These are phyloP conservation scores for Drosophila carrolli DNA, from an alignment of 1,140 invertebrate genomes.

Conservation along the genomic window DNA sequence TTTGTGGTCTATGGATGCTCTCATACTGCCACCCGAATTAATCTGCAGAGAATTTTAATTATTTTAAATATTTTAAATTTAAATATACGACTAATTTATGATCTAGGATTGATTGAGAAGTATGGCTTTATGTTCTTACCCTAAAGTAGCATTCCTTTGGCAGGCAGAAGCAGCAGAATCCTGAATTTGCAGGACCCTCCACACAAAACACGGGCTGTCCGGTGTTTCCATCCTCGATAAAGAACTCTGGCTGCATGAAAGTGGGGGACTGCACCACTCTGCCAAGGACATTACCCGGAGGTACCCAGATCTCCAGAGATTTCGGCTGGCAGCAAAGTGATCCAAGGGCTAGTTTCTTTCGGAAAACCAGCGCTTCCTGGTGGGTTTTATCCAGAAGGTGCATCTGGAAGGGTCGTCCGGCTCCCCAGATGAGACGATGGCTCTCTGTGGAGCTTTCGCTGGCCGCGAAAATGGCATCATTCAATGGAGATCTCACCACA, in stretches of 20 bases:
- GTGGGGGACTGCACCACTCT: conserved; percentile 84
- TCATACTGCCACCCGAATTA: conserved; percentile 81
- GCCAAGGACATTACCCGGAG: conserved; percentile 85
- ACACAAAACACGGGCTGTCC: conserved; percentile 84
- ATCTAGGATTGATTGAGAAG: no score
- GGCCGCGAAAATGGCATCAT: conserved; percentile 88
- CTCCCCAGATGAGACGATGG: conserved; percentile 87
- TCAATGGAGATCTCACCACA: conserved; percentile 87
- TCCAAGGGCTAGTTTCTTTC: conserved; percentile 85
- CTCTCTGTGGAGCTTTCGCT: conserved; percentile 86
- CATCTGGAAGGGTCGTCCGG: conserved; percentile 87
- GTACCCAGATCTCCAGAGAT: conserved; percentile 85
- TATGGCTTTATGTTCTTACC: conserved; percentile 51
- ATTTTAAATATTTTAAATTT: no score
- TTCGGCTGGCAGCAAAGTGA: conserved; percentile 76
- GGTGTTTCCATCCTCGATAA: conserved; percentile 83
- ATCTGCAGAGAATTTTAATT: conserved; percentile 30
- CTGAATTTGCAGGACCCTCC: conserved; percentile 83
- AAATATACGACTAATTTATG: no score
- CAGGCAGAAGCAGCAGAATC: conserved; percentile 79
- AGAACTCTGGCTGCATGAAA: conserved; percentile 83
- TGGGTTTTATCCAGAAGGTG: conserved; percentile 87
- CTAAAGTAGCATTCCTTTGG: conserved; percentile 85
- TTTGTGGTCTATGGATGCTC: conserved; percentile 85
- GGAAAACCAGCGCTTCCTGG: conserved; percentile 87